Base-by-base conservation (phyloP, 64 coral and sea anemone species). In the Stichodactyla mertensii region DNA sequence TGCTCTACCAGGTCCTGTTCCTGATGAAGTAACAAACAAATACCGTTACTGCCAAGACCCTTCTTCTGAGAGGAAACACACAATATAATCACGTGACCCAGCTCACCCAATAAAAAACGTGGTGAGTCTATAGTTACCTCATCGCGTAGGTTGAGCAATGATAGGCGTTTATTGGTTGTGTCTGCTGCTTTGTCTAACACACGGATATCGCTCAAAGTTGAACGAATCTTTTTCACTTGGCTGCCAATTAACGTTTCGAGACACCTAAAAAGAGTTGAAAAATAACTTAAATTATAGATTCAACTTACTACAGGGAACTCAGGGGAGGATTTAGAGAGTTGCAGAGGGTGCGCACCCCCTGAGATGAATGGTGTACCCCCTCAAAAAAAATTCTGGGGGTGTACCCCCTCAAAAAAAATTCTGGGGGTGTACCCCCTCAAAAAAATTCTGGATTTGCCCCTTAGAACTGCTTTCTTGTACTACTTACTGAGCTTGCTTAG, bases 401-500 rank as follows among this genome's bases (percentile, higher is more conserved):
- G 28, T 1, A 31, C 28, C 28, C 28, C 28, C 28, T 31, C 28
- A 31, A 31, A 31, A n/a, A n/a, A 31, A 31, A 31, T 31, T 31
- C 28, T 1, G 0, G 28, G 28, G 28, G 28, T 31, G 28, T 1
- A 31, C 28, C 28, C 28, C 28, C 28, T 31, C 28, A 31, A 31
- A 31, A 31, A 31, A 31, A 0, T 31, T 1, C 28, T 31, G 28
- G 28, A 31, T 31, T 31, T 1, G 28, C 28, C 28, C 28, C 28
- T 31, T 31, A 31, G 28, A 31, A 31, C 36, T 45, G 36, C 36
- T 45, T 45, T 45, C 36, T 45, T 45, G 36, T 45, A 45, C 0
- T 31, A 93, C 96, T 90, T 88, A 98, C 96, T 90, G 80, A 11
- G 93, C 85, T 83, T 98, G 96, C 90, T 98, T 98, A 51, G 62